Percentiles rank a stretch among this genome's conserved stretches.
phyloP scores from a whole-genome alignment of 2,888 invertebrate genomes.

The Diaprepes abbreviatus region DNA sequence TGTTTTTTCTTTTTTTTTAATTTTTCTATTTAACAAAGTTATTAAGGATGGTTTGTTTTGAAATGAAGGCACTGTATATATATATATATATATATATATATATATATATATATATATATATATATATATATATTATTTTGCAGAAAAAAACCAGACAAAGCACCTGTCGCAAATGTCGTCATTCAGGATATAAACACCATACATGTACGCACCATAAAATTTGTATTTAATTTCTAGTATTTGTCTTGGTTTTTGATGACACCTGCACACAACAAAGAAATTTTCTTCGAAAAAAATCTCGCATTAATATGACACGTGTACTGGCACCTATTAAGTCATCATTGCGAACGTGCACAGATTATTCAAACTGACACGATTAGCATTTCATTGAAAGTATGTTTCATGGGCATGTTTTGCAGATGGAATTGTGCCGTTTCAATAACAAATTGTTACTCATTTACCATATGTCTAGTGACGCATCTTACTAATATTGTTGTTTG shows the following conservation, averaged over 20 bases:
- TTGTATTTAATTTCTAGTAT: slow-evolving; percentile 7
- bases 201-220: slow-evolving; percentile 2
- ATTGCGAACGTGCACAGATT: not conserved
- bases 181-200: not conserved
- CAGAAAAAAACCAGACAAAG: not conserved
- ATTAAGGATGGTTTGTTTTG: no score
- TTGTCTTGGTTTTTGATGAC: slow-evolving; percentile 9
- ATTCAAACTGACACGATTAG: not conserved
- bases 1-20: no score
- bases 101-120: no score
- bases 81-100: no score
- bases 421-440: no score
- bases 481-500: no score
- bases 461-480: no score
- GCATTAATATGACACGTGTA: slow-evolving; percentile 1
- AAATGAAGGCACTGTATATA: no score
- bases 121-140: no score
- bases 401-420: not conserved
- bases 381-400: not conserved
- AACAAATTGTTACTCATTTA: no score
- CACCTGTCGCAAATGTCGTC: not conserved
- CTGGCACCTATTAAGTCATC: slow-evolving; percentile 14
- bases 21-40: no score
- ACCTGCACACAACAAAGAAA: slow-evolving; percentile 7
- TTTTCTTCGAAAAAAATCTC: slow-evolving; percentile 10